These are phyloP conservation scores for Zaprionus tsacasi DNA, from an alignment of 1,140 invertebrate species.

Conservation along the genomic window DNA sequence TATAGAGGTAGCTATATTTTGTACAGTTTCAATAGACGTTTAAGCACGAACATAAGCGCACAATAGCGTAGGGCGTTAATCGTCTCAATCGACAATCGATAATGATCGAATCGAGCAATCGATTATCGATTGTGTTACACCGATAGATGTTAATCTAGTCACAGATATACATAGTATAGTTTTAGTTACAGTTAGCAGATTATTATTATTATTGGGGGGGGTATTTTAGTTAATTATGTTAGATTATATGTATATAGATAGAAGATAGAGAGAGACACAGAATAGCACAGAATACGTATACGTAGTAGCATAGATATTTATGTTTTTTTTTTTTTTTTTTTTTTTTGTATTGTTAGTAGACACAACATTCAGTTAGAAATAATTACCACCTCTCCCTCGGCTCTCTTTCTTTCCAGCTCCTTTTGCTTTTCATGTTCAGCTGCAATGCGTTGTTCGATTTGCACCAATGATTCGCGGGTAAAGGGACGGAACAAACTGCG, in stretches of 20 bases:
- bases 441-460: slow-evolving; percentile 96
- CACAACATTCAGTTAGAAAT: slow-evolving; percentile 78
- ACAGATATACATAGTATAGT: slow-evolving; percentile 7
- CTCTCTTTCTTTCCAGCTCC: slow-evolving; percentile 97
- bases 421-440: slow-evolving; percentile 97
- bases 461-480: slow-evolving; percentile 97
- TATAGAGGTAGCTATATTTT: slow-evolving; percentile 29
- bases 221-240: not conserved
- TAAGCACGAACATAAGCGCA: slow-evolving; percentile 75
- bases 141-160: slow-evolving; percentile 1
- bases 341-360: slow-evolving; percentile 10
- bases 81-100: slow-evolving; percentile 22
- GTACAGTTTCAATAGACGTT: slow-evolving; percentile 65
- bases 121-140: not conserved
- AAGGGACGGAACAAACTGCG: slow-evolving; percentile 98
- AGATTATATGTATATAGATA: slow-evolving; percentile 27
- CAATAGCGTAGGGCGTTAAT: slow-evolving; percentile 51
- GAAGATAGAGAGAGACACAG: slow-evolving; percentile 38
- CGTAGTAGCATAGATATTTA: slow-evolving; percentile 23
- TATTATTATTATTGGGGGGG: not conserved
- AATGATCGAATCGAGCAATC: slow-evolving; percentile 9
- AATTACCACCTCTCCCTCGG: slow-evolving; percentile 93
- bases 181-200: slow-evolving; percentile 9
- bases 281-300: slow-evolving; percentile 57
- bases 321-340: not conserved